phyloP scores from a whole-genome alignment of 2,113 vertebrate species.

The Aphelocoma coerulescens region DNA sequence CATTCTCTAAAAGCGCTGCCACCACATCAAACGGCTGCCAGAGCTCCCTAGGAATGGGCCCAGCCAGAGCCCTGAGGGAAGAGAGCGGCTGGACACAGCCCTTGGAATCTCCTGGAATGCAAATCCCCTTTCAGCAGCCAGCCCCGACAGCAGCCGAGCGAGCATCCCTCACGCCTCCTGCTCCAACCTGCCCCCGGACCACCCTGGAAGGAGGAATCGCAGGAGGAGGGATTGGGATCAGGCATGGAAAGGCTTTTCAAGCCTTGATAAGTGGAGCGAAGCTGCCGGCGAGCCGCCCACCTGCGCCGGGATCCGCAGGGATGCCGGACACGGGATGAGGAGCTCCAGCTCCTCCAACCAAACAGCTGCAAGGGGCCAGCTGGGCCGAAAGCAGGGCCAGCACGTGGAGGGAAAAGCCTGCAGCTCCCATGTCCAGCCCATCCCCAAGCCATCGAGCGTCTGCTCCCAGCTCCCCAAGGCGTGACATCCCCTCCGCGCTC shows the following conservation, averaged over 20 bases:
- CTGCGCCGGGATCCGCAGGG: background rate
- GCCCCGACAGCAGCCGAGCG: background rate
- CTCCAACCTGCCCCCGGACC: slow-evolving; percentile 29
- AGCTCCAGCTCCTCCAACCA: rapidly evolving
- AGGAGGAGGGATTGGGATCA: background rate
- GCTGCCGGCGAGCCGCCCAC: background rate
- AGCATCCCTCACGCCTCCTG: slow-evolving; percentile 3
- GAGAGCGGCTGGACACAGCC: background rate
- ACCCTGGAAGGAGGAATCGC: background rate
- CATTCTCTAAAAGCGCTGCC: background rate
- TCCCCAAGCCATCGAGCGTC: background rate
- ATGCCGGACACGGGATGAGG: background rate
- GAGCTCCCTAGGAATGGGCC: background rate
- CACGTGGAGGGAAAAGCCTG: background rate
- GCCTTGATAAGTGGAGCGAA: background rate
- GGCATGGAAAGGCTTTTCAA: background rate
- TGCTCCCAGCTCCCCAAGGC: background rate
- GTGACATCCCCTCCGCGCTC: rapidly evolving
- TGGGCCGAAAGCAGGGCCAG: background rate
- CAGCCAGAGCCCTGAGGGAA: background rate
- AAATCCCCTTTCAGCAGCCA: background rate
- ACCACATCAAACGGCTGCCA: slow-evolving; percentile 47
- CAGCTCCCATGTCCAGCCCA: rapidly evolving
- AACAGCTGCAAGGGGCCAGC: rapidly evolving
- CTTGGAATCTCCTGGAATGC: slow-evolving; percentile 20